Conservation (phyloP, 2,797 vertebrate species). For the Phalloptychus januarius region DNA sequence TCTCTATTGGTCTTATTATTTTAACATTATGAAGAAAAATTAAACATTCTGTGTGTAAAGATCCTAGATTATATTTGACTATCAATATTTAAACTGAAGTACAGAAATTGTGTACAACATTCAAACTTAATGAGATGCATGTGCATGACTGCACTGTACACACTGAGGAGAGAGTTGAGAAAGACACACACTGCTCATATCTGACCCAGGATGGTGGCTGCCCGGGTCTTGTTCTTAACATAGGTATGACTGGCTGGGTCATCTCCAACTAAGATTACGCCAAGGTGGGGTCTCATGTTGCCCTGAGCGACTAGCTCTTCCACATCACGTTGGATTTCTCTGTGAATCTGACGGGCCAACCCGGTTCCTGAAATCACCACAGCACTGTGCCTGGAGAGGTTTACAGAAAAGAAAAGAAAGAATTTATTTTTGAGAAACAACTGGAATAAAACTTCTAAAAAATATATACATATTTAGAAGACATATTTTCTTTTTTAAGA, state of each 20-base stretch:
- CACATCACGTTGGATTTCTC: conserved; percentile 87
- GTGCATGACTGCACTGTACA: neutral
- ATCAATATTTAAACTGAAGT: neutral
- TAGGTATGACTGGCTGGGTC: conserved; percentile 91
- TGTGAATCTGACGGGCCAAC: conserved; percentile 87
- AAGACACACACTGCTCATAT: conserved; percentile 23
- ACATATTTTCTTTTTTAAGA: neutral
- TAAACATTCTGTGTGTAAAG: neutral
- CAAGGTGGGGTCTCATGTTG: conserved; percentile 90
- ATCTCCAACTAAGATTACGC: conserved; percentile 90
- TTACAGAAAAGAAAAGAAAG: neutral
- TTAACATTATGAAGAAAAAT: neutral
- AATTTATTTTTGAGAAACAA: neutral
- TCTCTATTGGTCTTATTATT: neutral
- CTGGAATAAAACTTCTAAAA: neutral
- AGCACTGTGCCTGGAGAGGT: conserved; percentile 75
- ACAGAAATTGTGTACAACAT: neutral
- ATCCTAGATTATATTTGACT: neutral
- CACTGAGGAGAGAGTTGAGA: neutral
- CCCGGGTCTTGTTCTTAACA: conserved; percentile 90
- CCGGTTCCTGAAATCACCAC: conserved; percentile 89
- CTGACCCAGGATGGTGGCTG: conserved; percentile 88
- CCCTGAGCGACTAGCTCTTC: conserved; percentile 85
- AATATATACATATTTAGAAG: neutral
- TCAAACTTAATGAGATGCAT: conserved; percentile 3